Percentiles rank a stretch among this genome's conserved stretches.
Evolutionary conservation across 2,797 vertebrate species (phyloP).

Genomic region (Heliangelus exortis): DNA sequence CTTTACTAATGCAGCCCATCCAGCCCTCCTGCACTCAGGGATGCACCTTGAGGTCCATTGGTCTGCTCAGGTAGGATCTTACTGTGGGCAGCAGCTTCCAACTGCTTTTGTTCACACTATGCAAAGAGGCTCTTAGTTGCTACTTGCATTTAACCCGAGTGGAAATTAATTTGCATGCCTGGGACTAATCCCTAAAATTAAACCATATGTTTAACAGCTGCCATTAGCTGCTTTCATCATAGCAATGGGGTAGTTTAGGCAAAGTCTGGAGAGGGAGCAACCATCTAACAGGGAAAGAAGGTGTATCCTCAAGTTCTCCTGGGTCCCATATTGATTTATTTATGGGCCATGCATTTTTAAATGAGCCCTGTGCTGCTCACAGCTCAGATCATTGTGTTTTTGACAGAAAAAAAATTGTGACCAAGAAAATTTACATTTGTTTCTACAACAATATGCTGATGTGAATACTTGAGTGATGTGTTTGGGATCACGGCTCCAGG

Average conservation of each 20-base stretch:
- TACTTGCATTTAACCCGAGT: not conserved
- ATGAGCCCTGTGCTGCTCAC: not conserved
- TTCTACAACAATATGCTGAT: not conserved
- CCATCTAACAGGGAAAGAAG: not conserved
- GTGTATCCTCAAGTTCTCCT: not conserved
- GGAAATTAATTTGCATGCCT: slow-evolving; percentile 4
- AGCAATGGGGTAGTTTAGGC: not conserved
- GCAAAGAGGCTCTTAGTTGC: not conserved
- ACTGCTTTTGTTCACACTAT: not conserved
- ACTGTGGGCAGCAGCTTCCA: not conserved
- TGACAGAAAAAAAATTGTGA: not conserved
- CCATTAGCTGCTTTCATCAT: not conserved
- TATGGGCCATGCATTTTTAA: not conserved
- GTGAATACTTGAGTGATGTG: not conserved
- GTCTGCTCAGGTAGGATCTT: not conserved
- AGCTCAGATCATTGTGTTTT: not conserved
- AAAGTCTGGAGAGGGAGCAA: not conserved
- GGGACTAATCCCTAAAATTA: slow-evolving; percentile 26
- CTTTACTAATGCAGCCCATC: not conserved
- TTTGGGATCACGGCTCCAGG: not conserved
- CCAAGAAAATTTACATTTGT: not conserved
- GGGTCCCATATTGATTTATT: not conserved
- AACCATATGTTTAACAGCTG: slow-evolving; percentile 16
- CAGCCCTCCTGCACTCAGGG: not conserved
- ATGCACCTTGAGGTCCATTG: not conserved